phyloP scores from a whole-genome alignment of 2,888 invertebrate species.

The Lysandra bellargus region DNA sequence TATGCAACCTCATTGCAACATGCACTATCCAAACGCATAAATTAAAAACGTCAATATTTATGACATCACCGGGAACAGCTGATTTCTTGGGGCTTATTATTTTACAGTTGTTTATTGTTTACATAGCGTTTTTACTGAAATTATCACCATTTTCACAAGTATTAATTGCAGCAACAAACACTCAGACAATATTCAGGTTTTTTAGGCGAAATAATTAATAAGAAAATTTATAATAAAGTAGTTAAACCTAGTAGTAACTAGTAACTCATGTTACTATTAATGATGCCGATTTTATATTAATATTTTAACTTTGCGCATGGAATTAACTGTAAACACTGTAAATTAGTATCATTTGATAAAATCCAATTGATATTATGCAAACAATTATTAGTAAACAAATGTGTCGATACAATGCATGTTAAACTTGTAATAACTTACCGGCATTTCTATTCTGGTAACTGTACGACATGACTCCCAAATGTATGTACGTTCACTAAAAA shows the following conservation, averaged over 20 bases:
- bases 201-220: background rate
- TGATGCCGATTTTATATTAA: no score
- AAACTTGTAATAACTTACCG: slow-evolving; percentile 51
- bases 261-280: no score
- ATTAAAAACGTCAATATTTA: slow-evolving; percentile 22
- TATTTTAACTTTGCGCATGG: no score
- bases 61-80: slow-evolving; percentile 46
- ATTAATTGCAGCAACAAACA: background rate
- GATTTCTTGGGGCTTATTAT: slow-evolving; percentile 35
- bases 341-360: background rate
- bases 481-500: background rate
- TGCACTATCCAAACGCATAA: slow-evolving; percentile 42
- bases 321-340: no score
- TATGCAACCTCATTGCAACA: slow-evolving; percentile 10
- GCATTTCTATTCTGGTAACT: slow-evolving; percentile 54
- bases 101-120: background rate
- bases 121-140: background rate
- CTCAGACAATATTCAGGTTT: background rate
- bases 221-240: no score
- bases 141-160: background rate
- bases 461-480: slow-evolving; percentile 53
- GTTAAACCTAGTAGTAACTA: no score
- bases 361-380: background rate
- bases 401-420: background rate
- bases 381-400: background rate